Percentiles rank a stretch among this genome's conserved stretches.
phyloP scores from a whole-genome alignment of 2,797 vertebrate species.

The Falco columbarius region DNA sequence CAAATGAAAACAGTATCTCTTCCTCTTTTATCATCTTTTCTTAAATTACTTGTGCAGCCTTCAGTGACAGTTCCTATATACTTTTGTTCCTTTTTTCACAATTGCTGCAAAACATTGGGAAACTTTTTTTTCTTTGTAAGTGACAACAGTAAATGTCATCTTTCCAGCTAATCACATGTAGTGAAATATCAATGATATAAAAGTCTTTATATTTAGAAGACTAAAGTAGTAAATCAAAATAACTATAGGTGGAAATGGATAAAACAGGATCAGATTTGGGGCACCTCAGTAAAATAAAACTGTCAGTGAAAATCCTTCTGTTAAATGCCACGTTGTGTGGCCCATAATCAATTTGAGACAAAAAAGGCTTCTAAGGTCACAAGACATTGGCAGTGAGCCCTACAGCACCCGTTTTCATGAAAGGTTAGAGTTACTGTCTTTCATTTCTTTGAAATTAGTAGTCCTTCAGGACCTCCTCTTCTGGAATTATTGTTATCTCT shows the following conservation, averaged over 20 bases:
- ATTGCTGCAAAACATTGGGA: neutral
- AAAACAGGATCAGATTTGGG: neutral
- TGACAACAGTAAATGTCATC: neutral
- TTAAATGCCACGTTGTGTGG: neutral
- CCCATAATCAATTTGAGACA: neutral
- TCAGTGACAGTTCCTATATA: neutral
- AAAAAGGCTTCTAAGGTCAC: neutral
- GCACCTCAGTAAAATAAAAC: neutral
- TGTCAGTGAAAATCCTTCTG: neutral
- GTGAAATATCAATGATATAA: neutral
- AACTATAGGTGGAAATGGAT: neutral
- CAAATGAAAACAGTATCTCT: neutral
- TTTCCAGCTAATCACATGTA: neutral
- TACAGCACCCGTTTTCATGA: neutral
- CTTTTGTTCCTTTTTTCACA: neutral
- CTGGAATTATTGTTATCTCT: neutral
- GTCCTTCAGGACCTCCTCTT: neutral
- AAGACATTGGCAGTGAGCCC: neutral
- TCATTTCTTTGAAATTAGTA: neutral
- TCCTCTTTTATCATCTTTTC: neutral
- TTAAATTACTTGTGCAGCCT: neutral
- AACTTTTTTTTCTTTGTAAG: neutral
- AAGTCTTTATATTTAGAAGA: neutral
- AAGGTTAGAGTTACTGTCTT: neutral
- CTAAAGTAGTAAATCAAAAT: constrained; percentile 24